These are phyloP conservation scores for Tautogolabrus adspersus DNA, from an alignment of 2,113 vertebrate species.

Conservation along the genomic window DNA sequence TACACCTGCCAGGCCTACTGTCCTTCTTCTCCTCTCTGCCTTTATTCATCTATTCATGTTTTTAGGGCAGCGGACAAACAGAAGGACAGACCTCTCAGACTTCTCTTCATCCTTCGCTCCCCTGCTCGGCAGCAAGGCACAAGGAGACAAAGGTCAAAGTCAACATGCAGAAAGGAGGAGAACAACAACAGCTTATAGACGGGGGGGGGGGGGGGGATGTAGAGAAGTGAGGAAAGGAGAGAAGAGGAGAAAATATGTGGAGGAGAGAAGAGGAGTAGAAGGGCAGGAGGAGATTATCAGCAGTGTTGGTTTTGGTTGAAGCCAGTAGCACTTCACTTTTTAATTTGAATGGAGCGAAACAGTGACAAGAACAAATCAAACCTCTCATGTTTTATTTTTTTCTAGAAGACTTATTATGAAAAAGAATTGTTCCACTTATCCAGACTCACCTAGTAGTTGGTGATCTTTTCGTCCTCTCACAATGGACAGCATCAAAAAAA, in stretches of 20 bases:
- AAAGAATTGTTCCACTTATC: not conserved
- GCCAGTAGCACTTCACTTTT: slow-evolving; percentile 7
- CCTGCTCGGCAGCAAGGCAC: slow-evolving; percentile 93
- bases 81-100: slow-evolving; percentile 93
- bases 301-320: not conserved
- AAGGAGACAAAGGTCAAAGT: slow-evolving; percentile 89
- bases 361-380: not conserved
- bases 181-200: slow-evolving; percentile 57
- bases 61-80: slow-evolving; percentile 63
- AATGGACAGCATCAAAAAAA: slow-evolving; percentile 97
- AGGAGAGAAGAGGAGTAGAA: slow-evolving; percentile 61
- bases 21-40: slow-evolving; percentile 20
- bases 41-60: not conserved
- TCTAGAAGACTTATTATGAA: too few species aligned
- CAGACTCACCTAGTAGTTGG: slow-evolving; percentile 94
- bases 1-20: not conserved
- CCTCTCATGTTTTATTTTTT: not conserved
- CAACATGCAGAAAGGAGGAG: slow-evolving; percentile 83
- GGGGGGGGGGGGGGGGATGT: not conserved
- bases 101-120: slow-evolving; percentile 93
- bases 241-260: too few species aligned
- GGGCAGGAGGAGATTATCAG: slow-evolving; percentile 7
- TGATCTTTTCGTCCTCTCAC: slow-evolving; percentile 95
- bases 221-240: not conserved
- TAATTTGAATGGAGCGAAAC: not conserved